These are phyloP conservation scores for Hedya salicella DNA, from an alignment of 2,888 invertebrate genomes.

Conservation along the genomic window DNA sequence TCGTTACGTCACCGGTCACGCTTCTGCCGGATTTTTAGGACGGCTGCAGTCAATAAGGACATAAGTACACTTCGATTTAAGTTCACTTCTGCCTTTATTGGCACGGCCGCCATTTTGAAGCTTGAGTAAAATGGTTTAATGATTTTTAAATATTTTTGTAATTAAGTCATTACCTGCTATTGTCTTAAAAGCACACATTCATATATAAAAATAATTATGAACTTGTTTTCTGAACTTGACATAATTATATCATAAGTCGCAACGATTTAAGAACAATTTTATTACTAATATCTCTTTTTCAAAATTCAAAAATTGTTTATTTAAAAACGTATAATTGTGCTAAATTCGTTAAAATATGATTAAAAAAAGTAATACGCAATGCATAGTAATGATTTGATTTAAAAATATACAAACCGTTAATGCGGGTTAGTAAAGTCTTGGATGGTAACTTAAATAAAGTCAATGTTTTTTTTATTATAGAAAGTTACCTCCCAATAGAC, in stretches of 20 bases:
- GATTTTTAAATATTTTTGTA: conserved; percentile 18
- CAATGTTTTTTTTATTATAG: not conserved
- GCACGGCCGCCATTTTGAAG: conserved; percentile 11
- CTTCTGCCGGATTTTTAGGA: conserved; percentile 25
- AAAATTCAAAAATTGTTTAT: no score
- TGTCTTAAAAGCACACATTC: not conserved
- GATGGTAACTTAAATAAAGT: not conserved
- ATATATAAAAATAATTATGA: no score
- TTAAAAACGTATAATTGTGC: no score
- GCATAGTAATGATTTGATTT: conserved; percentile 17
- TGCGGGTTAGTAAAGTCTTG: conserved; percentile 4
- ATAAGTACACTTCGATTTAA: conserved; percentile 14
- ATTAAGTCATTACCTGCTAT: conserved; percentile 17
- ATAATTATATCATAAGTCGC: no score
- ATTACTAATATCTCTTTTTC: no score
- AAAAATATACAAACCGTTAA: not conserved
- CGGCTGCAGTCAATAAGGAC: conserved; percentile 13
- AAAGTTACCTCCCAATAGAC: not conserved
- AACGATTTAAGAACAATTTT: no score
- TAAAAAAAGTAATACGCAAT: not conserved
- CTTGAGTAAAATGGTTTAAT: conserved; percentile 12
- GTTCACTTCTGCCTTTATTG: conserved; percentile 4
- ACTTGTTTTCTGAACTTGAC: no score
- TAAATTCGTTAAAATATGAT: no score
- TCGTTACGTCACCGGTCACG: conserved; percentile 24